Base-by-base conservation (phyloP, 2,888 invertebrate genomes). In the Orthonychiurus folsomi region DNA sequence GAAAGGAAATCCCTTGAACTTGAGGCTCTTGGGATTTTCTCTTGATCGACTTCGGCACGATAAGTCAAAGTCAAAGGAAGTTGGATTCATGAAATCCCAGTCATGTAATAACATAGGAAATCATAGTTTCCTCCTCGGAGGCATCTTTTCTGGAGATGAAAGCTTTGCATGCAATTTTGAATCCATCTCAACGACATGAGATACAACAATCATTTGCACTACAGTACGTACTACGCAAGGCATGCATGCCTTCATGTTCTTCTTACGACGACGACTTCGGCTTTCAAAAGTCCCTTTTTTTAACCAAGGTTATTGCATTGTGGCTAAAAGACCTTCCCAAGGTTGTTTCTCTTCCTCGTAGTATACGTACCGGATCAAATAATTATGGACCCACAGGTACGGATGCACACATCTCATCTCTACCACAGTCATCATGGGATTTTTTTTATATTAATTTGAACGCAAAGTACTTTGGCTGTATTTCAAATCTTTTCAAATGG, bases 281-380 rank as follows among this genome's bases (percentile, higher is more conserved):
- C 9, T 15, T 37, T 37, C 37, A 9, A 15, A 37, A 37, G 5
- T 15, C 15, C 15, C 5, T 37, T 37, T 15, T 37, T 37, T 37
- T 37, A 5, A 37, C 15, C 28, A 26, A 56, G 37, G 55, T 47
- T 47, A 60, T 60, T 60, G 27, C 53, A 28, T 54, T 54, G 47
- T 61, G 50, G 50, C 52, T 53, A 57, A 62, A 62, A 62, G 62
- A 62, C 62, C 62, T 62, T 62, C 59, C 62, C 62, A 62, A 62
- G 62, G 62, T 62, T 62, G 62, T 62, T 62, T 62, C 62, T 55
- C 61, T 61, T 55, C 50, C 37, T 28, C 20, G 12, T 48, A 48
- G 12, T n/a, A 12, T 48, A n/a, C 25, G n/a, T n/a, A 48, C 48
- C 15, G n/a, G n/a, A 12, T 48, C 48, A 12, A 48, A 12, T n/a